Conservation (phyloP, 2,113 vertebrate genomes). For the Eclectus roratus region DNA sequence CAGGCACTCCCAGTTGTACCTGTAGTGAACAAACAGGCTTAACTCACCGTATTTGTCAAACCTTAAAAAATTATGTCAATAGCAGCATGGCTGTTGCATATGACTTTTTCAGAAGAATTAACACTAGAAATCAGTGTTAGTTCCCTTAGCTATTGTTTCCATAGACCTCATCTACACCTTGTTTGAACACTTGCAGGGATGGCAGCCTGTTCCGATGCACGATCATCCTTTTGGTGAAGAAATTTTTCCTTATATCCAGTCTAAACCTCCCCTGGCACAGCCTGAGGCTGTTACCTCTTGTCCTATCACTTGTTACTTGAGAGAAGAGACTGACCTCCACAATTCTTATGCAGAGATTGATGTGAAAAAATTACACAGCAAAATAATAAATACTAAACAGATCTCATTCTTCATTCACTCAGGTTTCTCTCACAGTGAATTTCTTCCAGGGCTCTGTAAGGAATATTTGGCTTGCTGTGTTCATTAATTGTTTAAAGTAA, state of each 20-base stretch:
- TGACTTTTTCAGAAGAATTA: neutral
- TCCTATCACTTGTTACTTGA: neutral
- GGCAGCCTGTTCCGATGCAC: neutral
- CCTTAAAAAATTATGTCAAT: neutral
- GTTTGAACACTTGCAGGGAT: neutral
- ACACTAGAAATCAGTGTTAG: neutral
- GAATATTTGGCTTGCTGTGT: neutral
- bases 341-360: neutral
- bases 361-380: neutral
- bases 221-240: neutral
- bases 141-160: neutral
- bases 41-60: constrained; percentile 28
- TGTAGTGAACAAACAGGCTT: constrained; percentile 48
- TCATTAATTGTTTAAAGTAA: neutral
- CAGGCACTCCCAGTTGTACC: constrained; percentile 48
- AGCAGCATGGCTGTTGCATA: constrained; percentile 17
- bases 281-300: neutral
- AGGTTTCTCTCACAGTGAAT: neutral
- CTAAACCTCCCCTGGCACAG: neutral
- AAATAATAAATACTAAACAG: neutral
- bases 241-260: neutral
- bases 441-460: neutral
- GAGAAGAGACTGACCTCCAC: neutral
- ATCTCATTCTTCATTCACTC: neutral
- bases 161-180: neutral